These are phyloP conservation scores for Porites divaricata DNA, from an alignment of 92 coral and sea anemone species.

Conservation along the genomic window DNA sequence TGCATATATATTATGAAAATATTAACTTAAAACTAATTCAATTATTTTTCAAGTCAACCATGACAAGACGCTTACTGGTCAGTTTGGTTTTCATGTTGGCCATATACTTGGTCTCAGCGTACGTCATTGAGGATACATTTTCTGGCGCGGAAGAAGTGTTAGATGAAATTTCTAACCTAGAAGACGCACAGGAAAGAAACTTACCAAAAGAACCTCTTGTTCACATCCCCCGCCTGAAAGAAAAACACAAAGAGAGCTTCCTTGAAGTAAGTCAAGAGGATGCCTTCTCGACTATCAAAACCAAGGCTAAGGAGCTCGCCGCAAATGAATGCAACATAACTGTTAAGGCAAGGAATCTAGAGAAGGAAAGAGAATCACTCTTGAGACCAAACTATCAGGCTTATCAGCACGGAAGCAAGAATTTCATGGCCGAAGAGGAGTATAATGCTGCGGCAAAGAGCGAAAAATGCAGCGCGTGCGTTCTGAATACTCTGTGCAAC, in stretches of 20 bases:
- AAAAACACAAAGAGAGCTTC: not conserved
- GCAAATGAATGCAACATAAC: not conserved
- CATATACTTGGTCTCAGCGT: conserved; percentile 10
- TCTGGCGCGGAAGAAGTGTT: not conserved
- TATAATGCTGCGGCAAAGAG: not conserved
- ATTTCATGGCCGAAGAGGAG: not conserved
- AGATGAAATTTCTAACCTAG: not conserved
- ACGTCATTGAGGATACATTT: conserved; percentile 5
- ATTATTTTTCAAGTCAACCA: not conserved
- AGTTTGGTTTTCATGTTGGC: conserved; percentile 2
- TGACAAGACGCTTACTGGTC: not conserved
- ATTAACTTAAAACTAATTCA: not conserved
- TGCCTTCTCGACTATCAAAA: not conserved
- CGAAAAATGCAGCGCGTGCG: conserved; percentile 20
- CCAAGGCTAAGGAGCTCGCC: not conserved
- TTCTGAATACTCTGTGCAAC: not conserved
- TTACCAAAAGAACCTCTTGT: not conserved
- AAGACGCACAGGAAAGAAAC: not conserved
- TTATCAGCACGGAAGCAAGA: not conserved
- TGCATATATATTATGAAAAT: too few species aligned
- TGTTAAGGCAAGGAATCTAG: not conserved
- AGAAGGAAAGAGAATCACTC: not conserved
- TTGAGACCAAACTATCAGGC: not conserved
- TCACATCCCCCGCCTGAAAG: not conserved
- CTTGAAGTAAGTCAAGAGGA: not conserved